A percentile compares a stretch with the other conserved stretches of the same genome.
These are phyloP conservation scores for Peucedramus taeniatus DNA, from an alignment of 2,113 vertebrate genomes.

Conservation along the genomic window DNA sequence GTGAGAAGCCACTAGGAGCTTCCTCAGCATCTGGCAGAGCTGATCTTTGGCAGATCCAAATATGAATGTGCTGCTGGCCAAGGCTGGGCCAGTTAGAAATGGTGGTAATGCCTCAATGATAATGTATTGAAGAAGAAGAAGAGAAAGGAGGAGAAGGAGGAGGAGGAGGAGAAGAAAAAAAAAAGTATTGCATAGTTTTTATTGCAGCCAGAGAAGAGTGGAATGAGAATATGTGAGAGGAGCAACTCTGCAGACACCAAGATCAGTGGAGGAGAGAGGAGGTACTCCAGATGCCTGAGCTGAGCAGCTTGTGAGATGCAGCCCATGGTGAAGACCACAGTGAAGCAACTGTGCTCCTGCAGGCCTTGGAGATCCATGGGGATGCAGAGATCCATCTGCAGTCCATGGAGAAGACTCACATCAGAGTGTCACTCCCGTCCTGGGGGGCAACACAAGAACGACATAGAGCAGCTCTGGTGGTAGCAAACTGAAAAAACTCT, in stretches of 20 bases:
- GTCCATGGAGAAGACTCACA: background rate
- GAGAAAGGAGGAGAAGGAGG: background rate
- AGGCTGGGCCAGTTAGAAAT: background rate
- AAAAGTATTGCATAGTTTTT: background rate
- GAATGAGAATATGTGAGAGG: background rate
- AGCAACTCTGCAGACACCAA: background rate
- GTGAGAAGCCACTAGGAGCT: background rate
- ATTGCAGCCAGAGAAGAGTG: background rate
- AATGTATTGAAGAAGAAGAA: background rate
- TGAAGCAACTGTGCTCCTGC: background rate
- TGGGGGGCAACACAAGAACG: too few species aligned
- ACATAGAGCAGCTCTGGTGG: too few species aligned
- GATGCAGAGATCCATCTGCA: background rate
- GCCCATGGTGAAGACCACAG: background rate
- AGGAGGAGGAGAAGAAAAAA: background rate
- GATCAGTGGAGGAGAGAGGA: background rate
- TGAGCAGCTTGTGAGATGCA: background rate
- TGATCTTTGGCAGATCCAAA: background rate
- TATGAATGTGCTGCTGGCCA: background rate
- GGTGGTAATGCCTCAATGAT: background rate
- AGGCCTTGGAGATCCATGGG: background rate
- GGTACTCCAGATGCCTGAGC: too few species aligned
- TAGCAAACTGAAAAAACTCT: too few species aligned
- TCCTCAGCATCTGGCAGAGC: background rate
- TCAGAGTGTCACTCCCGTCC: too few species aligned